A percentile compares a stretch with the other conserved stretches of the same genome.
Conservation (phyloP, 2,888 invertebrate genomes). For the Apomyelois bistriatella region DNA sequence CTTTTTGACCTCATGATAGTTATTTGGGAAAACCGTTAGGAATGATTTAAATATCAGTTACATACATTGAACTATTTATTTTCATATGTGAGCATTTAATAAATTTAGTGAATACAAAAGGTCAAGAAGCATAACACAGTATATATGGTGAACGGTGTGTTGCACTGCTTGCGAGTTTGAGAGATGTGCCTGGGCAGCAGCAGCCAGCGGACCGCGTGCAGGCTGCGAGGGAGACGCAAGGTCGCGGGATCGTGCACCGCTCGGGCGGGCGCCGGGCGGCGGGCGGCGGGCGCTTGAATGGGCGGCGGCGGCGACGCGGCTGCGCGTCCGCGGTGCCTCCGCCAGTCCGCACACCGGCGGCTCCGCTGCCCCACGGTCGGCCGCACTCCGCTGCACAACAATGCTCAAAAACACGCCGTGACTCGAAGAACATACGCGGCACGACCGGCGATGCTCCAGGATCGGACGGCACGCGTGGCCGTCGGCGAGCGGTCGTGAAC, state of each 20-base stretch:
- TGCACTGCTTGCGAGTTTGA: neutral
- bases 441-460: constrained; percentile 67
- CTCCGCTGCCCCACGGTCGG: constrained; percentile 79
- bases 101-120: too few relatives aligned
- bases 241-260: constrained; percentile 34
- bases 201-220: constrained; percentile 31
- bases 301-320: constrained; percentile 60
- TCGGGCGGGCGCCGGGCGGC: constrained; percentile 30
- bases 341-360: constrained; percentile 80
- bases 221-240: constrained; percentile 37
- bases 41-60: too few relatives aligned
- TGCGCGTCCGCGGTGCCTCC: constrained; percentile 47
- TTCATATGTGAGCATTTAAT: too few relatives aligned
- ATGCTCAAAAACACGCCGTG: constrained; percentile 74
- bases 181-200: constrained; percentile 11
- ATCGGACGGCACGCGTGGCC: constrained; percentile 69
- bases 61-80: too few relatives aligned
- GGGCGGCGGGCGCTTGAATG: constrained; percentile 49
- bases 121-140: too few relatives aligned
- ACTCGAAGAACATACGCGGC: constrained; percentile 60
- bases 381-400: constrained; percentile 78
- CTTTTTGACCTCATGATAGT: too few relatives aligned
- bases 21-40: too few relatives aligned
- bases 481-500: constrained; percentile 69
- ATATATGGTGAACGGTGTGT: neutral